These are phyloP conservation scores for Grallaria varia DNA, from an alignment of 2,113 vertebrate species.

Conservation along the genomic window DNA sequence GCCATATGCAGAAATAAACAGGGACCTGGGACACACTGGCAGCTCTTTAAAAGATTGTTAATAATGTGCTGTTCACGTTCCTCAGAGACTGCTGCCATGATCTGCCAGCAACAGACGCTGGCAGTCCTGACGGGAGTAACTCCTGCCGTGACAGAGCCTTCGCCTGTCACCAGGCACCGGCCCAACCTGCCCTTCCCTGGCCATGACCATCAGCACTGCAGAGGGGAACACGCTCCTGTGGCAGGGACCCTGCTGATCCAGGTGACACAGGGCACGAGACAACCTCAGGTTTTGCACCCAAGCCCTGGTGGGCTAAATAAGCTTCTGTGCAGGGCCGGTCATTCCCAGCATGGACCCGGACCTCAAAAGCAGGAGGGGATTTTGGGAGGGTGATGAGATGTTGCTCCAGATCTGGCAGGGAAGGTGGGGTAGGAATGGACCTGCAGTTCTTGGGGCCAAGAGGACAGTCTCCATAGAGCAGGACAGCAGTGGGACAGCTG, in stretches of 20 bases:
- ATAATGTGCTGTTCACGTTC: slow-evolving; percentile 34
- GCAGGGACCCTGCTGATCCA: neutral
- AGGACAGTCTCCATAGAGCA: neutral
- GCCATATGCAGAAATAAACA: neutral
- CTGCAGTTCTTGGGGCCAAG: neutral
- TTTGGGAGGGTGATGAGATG: neutral
- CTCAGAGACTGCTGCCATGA: neutral
- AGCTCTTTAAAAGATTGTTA: slow-evolving; percentile 43
- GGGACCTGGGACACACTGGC: neutral
- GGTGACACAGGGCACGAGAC: neutral
- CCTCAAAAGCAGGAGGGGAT: neutral
- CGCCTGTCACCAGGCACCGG: neutral
- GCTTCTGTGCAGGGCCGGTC: neutral
- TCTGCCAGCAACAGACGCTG: slow-evolving; percentile 15
- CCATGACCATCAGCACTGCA: neutral
- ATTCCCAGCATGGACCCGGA: neutral
- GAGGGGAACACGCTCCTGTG: neutral
- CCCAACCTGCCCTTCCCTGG: neutral
- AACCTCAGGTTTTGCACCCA: neutral
- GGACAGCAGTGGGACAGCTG: neutral
- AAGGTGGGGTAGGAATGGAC: neutral
- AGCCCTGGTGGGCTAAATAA: neutral
- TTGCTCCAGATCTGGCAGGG: neutral
- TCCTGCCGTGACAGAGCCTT: neutral
- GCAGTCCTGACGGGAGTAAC: neutral